A percentile compares a stretch with the other conserved stretches of the same genome.
Evolutionary conservation across 2,888 invertebrate species (phyloP).

Genomic region (Sminthurinus aureus): DNA sequence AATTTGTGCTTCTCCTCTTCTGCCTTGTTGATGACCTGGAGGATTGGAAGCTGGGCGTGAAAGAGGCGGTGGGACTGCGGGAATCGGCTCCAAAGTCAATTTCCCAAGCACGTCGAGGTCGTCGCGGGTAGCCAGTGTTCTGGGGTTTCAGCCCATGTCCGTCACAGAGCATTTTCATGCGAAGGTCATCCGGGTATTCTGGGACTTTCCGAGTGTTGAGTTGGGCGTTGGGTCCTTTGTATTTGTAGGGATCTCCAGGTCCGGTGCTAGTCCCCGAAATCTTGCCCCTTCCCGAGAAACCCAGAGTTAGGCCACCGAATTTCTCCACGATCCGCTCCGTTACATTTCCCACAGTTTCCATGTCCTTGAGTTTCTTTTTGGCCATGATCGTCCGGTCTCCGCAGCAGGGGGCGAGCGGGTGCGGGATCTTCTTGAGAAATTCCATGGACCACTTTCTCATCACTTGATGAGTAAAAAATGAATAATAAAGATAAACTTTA

Average conservation of each 20-base stretch:
- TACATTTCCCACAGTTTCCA: background rate
- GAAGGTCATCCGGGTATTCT: slow-evolving; percentile 16
- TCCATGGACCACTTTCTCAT: background rate
- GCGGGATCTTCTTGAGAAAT: slow-evolving; percentile 6
- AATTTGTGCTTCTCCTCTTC: background rate
- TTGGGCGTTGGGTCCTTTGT: background rate
- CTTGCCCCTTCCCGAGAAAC: background rate
- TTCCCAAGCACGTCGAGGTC: background rate
- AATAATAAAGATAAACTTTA: no score
- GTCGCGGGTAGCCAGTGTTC: background rate
- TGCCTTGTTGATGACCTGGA: background rate
- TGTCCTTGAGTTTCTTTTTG: background rate
- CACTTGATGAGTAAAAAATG: no score
- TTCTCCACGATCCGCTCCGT: slow-evolving; percentile 26
- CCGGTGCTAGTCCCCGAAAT: background rate
- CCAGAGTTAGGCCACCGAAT: slow-evolving; percentile 25
- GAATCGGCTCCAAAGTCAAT: background rate
- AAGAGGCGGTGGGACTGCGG: background rate
- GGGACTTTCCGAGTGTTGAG: background rate
- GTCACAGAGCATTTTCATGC: slow-evolving; percentile 10
- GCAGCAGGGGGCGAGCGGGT: slow-evolving; percentile 4
- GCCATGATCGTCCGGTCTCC: background rate
- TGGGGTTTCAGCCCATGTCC: background rate
- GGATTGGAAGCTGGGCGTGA: background rate
- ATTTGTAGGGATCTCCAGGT: background rate